Percentiles rank a stretch among this genome's conserved stretches.
These are phyloP conservation scores for Dichetophora obliterata DNA, from an alignment of 2,888 invertebrate species.

Conservation along the genomic window DNA sequence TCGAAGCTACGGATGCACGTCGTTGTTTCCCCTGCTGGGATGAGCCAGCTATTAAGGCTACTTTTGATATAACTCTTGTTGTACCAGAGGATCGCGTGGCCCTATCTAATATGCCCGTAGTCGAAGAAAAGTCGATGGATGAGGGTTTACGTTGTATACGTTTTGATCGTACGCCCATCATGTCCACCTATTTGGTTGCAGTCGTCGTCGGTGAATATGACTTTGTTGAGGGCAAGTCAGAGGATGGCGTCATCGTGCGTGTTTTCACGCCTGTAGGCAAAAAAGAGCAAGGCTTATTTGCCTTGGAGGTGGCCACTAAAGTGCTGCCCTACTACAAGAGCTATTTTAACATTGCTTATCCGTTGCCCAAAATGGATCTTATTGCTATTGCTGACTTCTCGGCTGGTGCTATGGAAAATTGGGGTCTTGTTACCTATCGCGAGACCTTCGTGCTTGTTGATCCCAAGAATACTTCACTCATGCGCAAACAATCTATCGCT, in stretches of 20 bases:
- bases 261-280: slow-evolving; percentile 92
- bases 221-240: slow-evolving; percentile 86
- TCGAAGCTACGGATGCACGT: slow-evolving; percentile 91
- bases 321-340: slow-evolving; percentile 94
- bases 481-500: slow-evolving; percentile 87
- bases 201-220: slow-evolving; percentile 96
- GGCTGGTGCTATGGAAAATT: slow-evolving; percentile 98
- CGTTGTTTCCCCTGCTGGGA: slow-evolving; percentile 98
- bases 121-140: slow-evolving; percentile 70
- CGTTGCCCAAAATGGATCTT: slow-evolving; percentile 95
- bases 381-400: slow-evolving; percentile 97
- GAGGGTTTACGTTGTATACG: slow-evolving; percentile 72
- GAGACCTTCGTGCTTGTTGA: slow-evolving; percentile 93
- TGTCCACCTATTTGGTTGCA: slow-evolving; percentile 96
- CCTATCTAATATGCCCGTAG: slow-evolving; percentile 91
- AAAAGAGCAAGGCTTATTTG: slow-evolving; percentile 91
- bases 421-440: slow-evolving; percentile 94
- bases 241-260: slow-evolving; percentile 84
- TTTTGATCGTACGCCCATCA: slow-evolving; percentile 89
- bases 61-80: slow-evolving; percentile 88
- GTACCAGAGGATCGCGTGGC: slow-evolving; percentile 87
- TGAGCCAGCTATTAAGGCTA: slow-evolving; percentile 95
- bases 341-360: slow-evolving; percentile 95
- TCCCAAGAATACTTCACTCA: slow-evolving; percentile 88
- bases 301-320: slow-evolving; percentile 91